Base-by-base conservation (phyloP, 2,113 vertebrate species). In the Percina caprodes region DNA sequence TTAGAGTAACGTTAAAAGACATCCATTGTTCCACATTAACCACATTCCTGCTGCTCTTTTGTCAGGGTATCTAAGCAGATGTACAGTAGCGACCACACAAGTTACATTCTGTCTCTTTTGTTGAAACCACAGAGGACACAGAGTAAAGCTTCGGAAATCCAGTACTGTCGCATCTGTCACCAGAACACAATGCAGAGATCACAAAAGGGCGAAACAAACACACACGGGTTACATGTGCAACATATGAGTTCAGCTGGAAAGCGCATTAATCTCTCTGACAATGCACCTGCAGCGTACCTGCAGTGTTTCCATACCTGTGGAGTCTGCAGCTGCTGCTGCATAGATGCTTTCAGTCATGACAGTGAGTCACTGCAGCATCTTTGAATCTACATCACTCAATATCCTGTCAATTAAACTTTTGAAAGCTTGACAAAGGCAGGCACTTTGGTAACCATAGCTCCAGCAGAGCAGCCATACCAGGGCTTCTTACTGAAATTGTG, bases 291-390 rank as follows among this genome's bases (percentile, higher is more conserved):
- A 49, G 9, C 2, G 9, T 16, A 63, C 51, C 51, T 51, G 69
- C 54, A 55, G 51, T 35, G 26, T 49, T 19, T 24, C 12, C 21
- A 33, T 10, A 60, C 35, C 49, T 35, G 35, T 35, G 46, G 45
- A 67, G 33, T 51, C 46, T 51, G 55, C 42, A 60, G 60, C 52
- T 67, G 66, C 49, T 10, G 56, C 33, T 39, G 39, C 21, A 59
- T 35, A 59, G 8, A 45, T 24, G 33, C 4, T 9, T 52, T 21
- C 24, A 12, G 24, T 18, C 24, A 42, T 35, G 16, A 51, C 35
- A 48, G 39, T n/a, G 9, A 15, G 5, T 15, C 54, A 23, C 6
- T 24, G 10, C 30, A 30, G 4, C 21, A 7, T 21, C 24, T 56
- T 45, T 54, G 12, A 24, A 42, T 26, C 33, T 45, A 8, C 16